Evolutionary conservation across 2,888 invertebrate species (phyloP).

Genomic region (Caenorhabditis sp.): DNA sequence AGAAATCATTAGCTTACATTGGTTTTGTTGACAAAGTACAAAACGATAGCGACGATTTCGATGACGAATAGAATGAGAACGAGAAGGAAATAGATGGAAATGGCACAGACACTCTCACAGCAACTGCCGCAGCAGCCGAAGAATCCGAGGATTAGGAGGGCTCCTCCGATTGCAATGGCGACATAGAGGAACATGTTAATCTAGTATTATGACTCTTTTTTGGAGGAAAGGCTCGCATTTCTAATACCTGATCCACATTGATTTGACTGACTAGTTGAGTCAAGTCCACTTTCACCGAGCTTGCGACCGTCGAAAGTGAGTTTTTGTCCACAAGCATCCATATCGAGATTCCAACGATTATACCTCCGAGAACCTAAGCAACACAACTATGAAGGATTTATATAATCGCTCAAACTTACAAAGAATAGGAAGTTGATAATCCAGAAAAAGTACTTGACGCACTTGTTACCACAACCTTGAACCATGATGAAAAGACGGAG

Average conservation of each 20-base stretch:
- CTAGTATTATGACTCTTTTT: conserved; percentile 36
- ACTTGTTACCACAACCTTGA: conserved; percentile 70
- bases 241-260: conserved; percentile 24
- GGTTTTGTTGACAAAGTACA: conserved; percentile 65
- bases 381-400: neutral
- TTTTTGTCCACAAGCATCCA: conserved; percentile 68
- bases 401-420: conserved; percentile 41
- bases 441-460: conserved; percentile 71
- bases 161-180: conserved; percentile 60
- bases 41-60: conserved; percentile 65
- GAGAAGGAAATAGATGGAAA: conserved; percentile 68
- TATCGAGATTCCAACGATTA: conserved; percentile 63
- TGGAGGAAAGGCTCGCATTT: neutral
- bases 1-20: conserved; percentile 38
- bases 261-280: conserved; percentile 9
- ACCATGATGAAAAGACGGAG: conserved; percentile 61
- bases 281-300: conserved; percentile 41
- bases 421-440: conserved; percentile 66
- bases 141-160: conserved; percentile 71
- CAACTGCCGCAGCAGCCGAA: conserved; percentile 73
- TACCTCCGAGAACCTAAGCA: conserved; percentile 64
- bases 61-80: conserved; percentile 65
- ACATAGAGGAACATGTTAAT: conserved; percentile 66
- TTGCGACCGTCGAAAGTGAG: conserved; percentile 33
- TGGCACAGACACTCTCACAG: conserved; percentile 65